Base-by-base conservation (phyloP, 2,113 vertebrate species). In the Notiomystis cincta region DNA sequence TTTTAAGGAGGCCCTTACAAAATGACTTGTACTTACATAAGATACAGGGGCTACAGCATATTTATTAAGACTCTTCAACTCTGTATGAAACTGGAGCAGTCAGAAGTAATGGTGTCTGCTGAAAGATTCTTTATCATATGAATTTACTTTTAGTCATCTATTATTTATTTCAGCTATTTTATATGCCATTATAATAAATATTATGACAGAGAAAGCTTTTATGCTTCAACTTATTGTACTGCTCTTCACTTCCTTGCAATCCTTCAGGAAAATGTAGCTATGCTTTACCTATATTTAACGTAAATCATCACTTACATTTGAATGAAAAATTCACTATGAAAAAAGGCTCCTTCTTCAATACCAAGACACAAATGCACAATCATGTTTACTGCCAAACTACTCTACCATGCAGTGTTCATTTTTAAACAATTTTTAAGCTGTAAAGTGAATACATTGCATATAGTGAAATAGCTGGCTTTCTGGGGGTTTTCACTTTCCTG, bases 111-210 rank as follows among this genome's bases (percentile, higher is more conserved):
- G 98, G 98, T 98, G 98, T 98, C 98, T 98, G 98, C 98, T 98
- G 98, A 99, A 98, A 98, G 98, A 98, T 98, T 98, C 98, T 99
- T 98, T 98, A 98, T 98, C 98, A 98, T 98, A 97, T 98, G 98
- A 98, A 98, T 99, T 98, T 98, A 98, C 98, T 98, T 98, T 98
- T 97, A 98, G 98, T 98, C 98, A 99, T 99, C 98, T 98, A 99
- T 99, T 99, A 99, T 99, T 99, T 99, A 99, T 98, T 98, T 98
- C 97, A 97, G 98, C 99, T 99, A 98, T 98, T 99, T 99, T 98
- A 98, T 99, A 99, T 98, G 98, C 98, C 98, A 99, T 99, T 98
- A 98, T 98, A 98, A 98, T 98, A 98, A 99, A 98, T 98, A 98
- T 98, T 98, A 98, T 99, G 98, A 98, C 98, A 98, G 98, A 98